These are phyloP conservation scores for Aphidius colemani DNA, from an alignment of 2,888 invertebrate species.

Conservation along the genomic window DNA sequence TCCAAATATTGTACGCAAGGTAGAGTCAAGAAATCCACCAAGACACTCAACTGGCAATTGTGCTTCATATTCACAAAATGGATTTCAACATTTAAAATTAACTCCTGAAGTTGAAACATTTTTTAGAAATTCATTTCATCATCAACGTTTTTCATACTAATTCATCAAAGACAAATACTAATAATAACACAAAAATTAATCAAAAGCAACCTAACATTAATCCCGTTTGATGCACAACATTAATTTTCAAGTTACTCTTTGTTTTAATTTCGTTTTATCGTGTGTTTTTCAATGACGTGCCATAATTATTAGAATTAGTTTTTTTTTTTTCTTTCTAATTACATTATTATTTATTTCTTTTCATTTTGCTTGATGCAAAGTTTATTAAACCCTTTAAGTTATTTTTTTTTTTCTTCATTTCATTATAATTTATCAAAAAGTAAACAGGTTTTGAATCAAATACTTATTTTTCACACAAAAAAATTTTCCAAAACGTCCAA, in stretches of 20 bases:
- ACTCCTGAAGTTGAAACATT: conserved; percentile 7
- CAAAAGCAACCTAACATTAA: background rate
- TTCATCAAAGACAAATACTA: background rate
- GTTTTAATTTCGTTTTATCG: background rate
- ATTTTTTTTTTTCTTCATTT: too few species aligned
- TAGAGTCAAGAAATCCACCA: conserved; percentile 48
- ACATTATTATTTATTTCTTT: background rate
- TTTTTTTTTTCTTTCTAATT: background rate
- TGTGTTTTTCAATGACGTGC: background rate
- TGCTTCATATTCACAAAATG: conserved; percentile 30
- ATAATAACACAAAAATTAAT: background rate
- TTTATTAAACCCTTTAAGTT: too few species aligned
- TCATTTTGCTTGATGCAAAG: background rate
- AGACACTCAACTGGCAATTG: conserved; percentile 43
- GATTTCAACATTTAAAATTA: conserved; percentile 8
- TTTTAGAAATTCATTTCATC: conserved; percentile 25
- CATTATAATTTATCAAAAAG: too few species aligned
- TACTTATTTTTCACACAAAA: too few species aligned
- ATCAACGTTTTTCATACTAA: conserved; percentile 21
- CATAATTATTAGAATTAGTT: background rate
- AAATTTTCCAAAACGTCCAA: too few species aligned
- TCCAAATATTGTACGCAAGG: conserved; percentile 64
- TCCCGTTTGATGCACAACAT: background rate
- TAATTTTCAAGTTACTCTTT: background rate
- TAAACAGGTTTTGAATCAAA: too few species aligned